phyloP scores from a whole-genome alignment of 2,113 vertebrate genomes.

The Mustelus asterias region DNA sequence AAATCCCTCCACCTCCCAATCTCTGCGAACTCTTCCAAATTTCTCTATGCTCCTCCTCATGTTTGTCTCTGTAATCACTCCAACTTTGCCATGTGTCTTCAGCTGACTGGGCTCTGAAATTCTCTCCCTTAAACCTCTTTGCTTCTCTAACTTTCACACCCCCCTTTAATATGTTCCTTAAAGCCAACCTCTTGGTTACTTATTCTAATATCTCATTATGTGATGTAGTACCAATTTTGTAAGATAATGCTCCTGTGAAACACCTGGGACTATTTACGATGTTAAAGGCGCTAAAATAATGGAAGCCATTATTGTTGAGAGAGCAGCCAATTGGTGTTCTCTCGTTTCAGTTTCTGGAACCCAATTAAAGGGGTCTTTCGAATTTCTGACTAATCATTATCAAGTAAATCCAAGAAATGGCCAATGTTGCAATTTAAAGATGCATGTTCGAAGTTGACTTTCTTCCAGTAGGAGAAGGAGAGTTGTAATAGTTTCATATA shows the following conservation, averaged over 20 bases:
- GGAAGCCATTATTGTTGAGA: not conserved
- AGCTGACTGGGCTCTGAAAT: not conserved
- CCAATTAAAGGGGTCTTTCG: not conserved
- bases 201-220: not conserved
- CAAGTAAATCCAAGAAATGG: not conserved
- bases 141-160: not conserved
- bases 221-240: not conserved
- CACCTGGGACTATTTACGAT: not conserved
- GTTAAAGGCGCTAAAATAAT: not conserved
- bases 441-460: not conserved
- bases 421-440: not conserved
- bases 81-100: not conserved
- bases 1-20: not conserved
- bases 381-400: not conserved
- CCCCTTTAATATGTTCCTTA: not conserved
- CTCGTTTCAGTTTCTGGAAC: not conserved
- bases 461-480: not conserved
- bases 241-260: not conserved
- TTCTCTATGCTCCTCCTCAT: not conserved
- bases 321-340: not conserved
- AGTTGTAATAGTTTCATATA: too few relatives aligned
- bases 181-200: not conserved
- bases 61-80: not conserved
- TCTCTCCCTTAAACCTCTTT: not conserved
- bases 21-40: not conserved